Base-by-base conservation (phyloP, 2,113 vertebrate species). In the Hydropotes inermis region DNA sequence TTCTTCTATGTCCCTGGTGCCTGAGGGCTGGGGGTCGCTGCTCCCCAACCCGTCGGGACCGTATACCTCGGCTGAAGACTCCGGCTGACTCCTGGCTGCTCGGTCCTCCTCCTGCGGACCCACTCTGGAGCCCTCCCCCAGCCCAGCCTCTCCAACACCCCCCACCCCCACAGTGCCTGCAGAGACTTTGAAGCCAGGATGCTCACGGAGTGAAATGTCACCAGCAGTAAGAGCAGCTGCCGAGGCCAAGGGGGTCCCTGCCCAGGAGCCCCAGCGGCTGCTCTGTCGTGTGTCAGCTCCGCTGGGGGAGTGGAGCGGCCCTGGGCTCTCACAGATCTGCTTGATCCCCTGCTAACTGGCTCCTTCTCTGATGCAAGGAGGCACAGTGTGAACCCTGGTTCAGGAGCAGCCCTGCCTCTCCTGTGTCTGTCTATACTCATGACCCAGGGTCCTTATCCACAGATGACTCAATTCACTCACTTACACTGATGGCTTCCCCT, bases 131-230 rank as follows among this genome's bases (percentile, higher is more conserved):
- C 64, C 87, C 57, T 58, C 64, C 85, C 17, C 5, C 0, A 0
- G 23, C 92, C 58, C 16, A 21, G 39, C 55, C 70, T 86, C 85
- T 58, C 47, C 39, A 61, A 25, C 39, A 14, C 52, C 23, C 57
- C 57, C 7, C 2, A 23, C 70, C 79, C 39, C 67, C 10, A 50
- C 60, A 6, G 47, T 27, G 45, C 88, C 96, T n/a, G 87, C 45
- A n/a, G 94, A 87, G 93, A 88, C 97, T 97, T 97, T 97, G 97
- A 98, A 98, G 97, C 47, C 91, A 84, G 92, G 92, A 86, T 52
- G 21, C 89, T 64, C 78, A 7, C 7, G 67, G 78, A 98, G 61
- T 61, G 47, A 97, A 98, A 98, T 98, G 96, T 98, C 97, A 97
- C 89, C 76, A 78, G 54, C 13, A 6, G 30, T 43, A 78, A 50